Base-by-base conservation (phyloP, 2,797 vertebrate genomes). In the Myioborus miniatus region DNA sequence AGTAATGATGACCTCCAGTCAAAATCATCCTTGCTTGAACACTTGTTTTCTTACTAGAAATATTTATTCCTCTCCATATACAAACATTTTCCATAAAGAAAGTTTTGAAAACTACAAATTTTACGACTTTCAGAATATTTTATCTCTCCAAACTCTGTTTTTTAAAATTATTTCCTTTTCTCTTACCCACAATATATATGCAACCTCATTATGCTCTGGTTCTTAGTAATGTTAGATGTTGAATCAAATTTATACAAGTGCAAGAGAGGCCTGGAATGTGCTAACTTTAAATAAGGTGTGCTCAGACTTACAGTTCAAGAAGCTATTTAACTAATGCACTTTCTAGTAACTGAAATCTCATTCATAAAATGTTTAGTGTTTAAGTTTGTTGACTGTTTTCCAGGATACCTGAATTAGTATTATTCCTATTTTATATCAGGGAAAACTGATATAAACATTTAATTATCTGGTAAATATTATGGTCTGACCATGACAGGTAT, bases 401-500 rank as follows among this genome's bases (percentile, higher is more conserved):
- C 5, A 70, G 63, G 12, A 59, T 15, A 52, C 36, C 29, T 81
- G n/a, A 87, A 34, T 56, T 59, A n/a, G 2, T 16, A 39, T 62
- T 47, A 69, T 19, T 8, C 13, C 6, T 69, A 15, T 76, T 82
- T 89, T 64, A 27, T 58, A 37, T 18, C 37, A 52, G 30, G 12
- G 44, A 37, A 74, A 77, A 78, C 2, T 49, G 8, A 30, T 52
- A 52, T 30, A 30, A 52, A 30, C 29, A 52, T 52, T 30, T 52
- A 52, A 52, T 30, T 30, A 19, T 30, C 8, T 78, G 46, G 15
- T 36, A 53, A 85, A 52, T 4, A n/a, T 69, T 16, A 20, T 50
- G 17, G 22, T 36, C 27, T 77, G 36, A 6, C 4, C 0, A 0
- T 62, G 39, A 24, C 8, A 69, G 15, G 7, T 55, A 7, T 19